A percentile compares a stretch with the other conserved stretches of the same genome.
Evolutionary conservation across 2,888 invertebrate species (phyloP).

Genomic region (Pseudococcus longispinus): DNA sequence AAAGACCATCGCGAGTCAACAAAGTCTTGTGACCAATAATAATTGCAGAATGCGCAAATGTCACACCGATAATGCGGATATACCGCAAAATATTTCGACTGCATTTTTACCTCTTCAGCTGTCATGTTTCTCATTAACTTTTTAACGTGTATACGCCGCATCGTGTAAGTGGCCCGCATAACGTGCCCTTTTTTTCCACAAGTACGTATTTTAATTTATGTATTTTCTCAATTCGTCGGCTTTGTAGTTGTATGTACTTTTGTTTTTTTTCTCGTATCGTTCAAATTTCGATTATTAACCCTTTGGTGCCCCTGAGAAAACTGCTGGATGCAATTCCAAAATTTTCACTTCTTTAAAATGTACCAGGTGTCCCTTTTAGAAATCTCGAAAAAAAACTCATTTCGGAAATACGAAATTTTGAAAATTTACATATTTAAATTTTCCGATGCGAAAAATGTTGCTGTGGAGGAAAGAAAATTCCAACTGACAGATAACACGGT

Average conservation of each 20-base stretch:
- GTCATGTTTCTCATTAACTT: constrained; percentile 43
- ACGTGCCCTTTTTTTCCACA: not conserved
- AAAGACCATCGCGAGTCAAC: constrained; percentile 12
- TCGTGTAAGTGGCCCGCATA: constrained; percentile 12
- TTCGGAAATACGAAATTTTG: no score
- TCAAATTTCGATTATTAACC: no score
- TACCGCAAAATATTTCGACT: constrained; percentile 32
- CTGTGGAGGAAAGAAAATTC: no score
- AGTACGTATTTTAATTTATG: not conserved
- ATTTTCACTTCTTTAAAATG: no score
- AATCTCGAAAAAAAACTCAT: no score
- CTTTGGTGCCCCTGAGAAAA: no score
- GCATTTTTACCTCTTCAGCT: constrained; percentile 39
- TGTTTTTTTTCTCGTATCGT: not conserved
- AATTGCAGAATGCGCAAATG: constrained; percentile 41
- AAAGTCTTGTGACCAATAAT: constrained; percentile 43
- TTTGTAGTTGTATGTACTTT: not conserved
- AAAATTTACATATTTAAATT: no score
- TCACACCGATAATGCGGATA: constrained; percentile 38
- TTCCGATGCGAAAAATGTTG: no score
- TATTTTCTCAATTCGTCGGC: not conserved
- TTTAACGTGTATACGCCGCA: constrained; percentile 35
- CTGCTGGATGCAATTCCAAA: no score
- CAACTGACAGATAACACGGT: no score
- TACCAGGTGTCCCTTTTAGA: no score